Evolutionary conservation across 1,140 invertebrate genomes (phyloP), one percentile per base, ranked within the genome.

Genomic region (Aphidius gifuensis): DNA sequence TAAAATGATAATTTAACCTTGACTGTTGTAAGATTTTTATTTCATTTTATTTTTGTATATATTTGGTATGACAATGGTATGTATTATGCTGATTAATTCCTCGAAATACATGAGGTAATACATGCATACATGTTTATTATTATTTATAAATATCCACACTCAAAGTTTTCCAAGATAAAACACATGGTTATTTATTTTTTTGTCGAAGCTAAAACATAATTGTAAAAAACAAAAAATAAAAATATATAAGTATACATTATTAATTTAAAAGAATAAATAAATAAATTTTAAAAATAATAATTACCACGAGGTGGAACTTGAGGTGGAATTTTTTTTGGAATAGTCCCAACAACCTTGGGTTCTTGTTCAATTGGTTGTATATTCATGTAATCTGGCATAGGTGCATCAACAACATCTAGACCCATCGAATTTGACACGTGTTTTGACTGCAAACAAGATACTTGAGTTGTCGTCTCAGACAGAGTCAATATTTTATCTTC

Each of bases 331-430:
- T 75, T 76, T 55, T 77, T 76, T 47, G 67, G 62, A 11, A 70
- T 60, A n/a, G 61, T 65, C 5, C 69, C 71, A 38, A 69, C 59
- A 38, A 69, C 59, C 46, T 64, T 67, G 38, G 66, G 64, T 32
- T 65, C 69, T 21, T 74, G 61, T 7, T 60, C 66, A 3, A 64
- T 67, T 21, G 66, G 62, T 5, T 68, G 60, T 23, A 80, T 61
- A 62, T 79, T 80, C 70, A 78, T 75, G 32, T 80, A 80, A 42
- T 79, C 74, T 5, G 74, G 73, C 21, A 74, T 67, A 21, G 62
- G 9, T 21, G 42, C 62, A 51, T 73, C 72, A 5, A 51, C 53
- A n/a, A 67, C 68, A 38, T 71, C 69, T 4, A 54, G 50, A 21
- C 51, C 59, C 9, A 58, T 23, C 7, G 49, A 50, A 49, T 49